Conservation (phyloP, 2,888 invertebrate species). For the Chymomyza caudatula region DNA sequence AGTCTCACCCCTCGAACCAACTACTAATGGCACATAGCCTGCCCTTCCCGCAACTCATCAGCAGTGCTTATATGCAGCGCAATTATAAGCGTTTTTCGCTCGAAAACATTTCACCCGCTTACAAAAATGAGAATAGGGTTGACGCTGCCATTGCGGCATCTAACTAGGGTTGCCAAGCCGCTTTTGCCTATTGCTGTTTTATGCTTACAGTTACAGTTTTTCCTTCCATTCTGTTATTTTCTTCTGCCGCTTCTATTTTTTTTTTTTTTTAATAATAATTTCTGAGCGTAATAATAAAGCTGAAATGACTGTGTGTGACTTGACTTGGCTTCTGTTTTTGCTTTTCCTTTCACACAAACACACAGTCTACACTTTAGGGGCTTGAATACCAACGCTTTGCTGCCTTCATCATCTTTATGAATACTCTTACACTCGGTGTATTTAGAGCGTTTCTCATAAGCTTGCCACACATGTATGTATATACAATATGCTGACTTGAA, state of each 20-base stretch:
- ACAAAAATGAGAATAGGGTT: neutral
- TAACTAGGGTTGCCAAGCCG: neutral
- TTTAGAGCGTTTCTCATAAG: too few relatives aligned
- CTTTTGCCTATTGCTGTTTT: neutral
- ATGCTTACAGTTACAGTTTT: slow-evolving; percentile 8
- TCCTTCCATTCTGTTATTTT: slow-evolving; percentile 1
- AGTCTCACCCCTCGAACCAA: too few relatives aligned
- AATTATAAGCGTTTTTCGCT: slow-evolving; percentile 18
- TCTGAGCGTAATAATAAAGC: slow-evolving; percentile 8
- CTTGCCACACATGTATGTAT: too few relatives aligned
- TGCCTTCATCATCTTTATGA: neutral
- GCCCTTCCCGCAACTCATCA: neutral
- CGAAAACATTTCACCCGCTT: neutral
- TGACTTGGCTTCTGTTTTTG: slow-evolving; percentile 38
- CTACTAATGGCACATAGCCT: neutral
- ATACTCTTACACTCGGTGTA: neutral
- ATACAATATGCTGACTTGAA: too few relatives aligned
- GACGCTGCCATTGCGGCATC: neutral
- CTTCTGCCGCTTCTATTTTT: neutral
- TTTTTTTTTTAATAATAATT: slow-evolving; percentile 22
- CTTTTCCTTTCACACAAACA: neutral
- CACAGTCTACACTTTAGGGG: slow-evolving; percentile 39
- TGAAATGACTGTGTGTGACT: neutral
- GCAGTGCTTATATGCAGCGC: slow-evolving; percentile 12
- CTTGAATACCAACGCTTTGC: slow-evolving; percentile 17